Percentiles rank a stretch among this genome's conserved stretches.
phyloP scores from a whole-genome alignment of 2,113 vertebrate genomes.

The Zingel zingel region DNA sequence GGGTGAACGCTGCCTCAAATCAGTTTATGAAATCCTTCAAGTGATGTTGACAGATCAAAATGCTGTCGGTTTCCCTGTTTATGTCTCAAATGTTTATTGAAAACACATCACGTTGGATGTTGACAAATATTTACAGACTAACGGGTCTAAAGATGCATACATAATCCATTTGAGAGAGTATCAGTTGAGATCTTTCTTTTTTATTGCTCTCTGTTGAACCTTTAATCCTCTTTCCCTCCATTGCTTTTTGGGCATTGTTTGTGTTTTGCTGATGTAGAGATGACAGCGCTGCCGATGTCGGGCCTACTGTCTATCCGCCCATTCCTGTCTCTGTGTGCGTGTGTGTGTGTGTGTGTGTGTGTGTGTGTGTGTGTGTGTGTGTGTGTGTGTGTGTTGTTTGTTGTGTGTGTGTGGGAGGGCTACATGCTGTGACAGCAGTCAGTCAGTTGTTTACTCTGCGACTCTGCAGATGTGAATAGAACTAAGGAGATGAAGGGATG shows the following conservation, averaged over 20 bases:
- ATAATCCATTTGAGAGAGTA: slow-evolving; percentile 39
- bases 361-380: background rate
- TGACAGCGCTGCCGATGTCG: slow-evolving; percentile 40
- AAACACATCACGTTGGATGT: slow-evolving; percentile 44
- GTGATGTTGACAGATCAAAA: slow-evolving; percentile 73
- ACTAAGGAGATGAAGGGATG: slow-evolving; percentile 41
- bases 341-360: background rate
- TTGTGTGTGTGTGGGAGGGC: background rate
- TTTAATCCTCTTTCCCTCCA: background rate
- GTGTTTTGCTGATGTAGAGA: slow-evolving; percentile 20
- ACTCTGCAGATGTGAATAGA: slow-evolving; percentile 44
- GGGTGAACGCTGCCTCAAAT: slow-evolving; percentile 53
- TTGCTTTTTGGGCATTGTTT: slow-evolving; percentile 25
- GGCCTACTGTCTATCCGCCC: slow-evolving; percentile 36
- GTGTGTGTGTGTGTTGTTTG: background rate
- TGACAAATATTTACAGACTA: slow-evolving; percentile 71
- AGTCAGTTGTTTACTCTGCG: slow-evolving; percentile 65
- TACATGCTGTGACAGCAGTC: slow-evolving; percentile 72
- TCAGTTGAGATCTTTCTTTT: slow-evolving; percentile 26
- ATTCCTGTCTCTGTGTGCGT: slow-evolving; percentile 21
- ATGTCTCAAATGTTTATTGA: slow-evolving; percentile 48
- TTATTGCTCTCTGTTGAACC: slow-evolving; percentile 14
- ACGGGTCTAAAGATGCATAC: slow-evolving; percentile 18
- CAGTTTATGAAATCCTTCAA: slow-evolving; percentile 54
- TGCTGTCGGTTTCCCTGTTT: slow-evolving; percentile 44